phyloP scores from a whole-genome alignment of 2,113 vertebrate species.

The Thalassoma bifasciatum region DNA sequence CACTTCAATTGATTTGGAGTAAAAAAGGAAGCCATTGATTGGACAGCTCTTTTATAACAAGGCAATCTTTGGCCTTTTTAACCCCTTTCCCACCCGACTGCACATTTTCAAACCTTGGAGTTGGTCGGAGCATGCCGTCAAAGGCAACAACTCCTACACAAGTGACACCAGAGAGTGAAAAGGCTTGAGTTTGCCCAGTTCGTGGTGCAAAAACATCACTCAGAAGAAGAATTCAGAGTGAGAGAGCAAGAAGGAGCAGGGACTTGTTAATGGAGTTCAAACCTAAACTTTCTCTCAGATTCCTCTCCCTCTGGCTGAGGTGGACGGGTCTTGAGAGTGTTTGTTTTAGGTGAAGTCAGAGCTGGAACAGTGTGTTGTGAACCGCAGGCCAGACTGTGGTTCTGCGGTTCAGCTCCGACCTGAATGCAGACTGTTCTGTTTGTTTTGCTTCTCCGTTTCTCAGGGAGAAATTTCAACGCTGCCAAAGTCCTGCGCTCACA shows the following conservation, averaged over 20 bases:
- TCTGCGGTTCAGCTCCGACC: slow-evolving; percentile 69
- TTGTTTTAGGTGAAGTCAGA: slow-evolving; percentile 80
- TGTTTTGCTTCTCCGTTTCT: slow-evolving; percentile 80
- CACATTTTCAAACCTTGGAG: slow-evolving; percentile 48
- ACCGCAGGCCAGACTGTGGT: slow-evolving; percentile 78
- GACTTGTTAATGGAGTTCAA: slow-evolving; percentile 60
- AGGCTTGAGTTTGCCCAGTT: slow-evolving; percentile 45
- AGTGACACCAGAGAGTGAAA: slow-evolving; percentile 65
- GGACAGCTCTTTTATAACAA: slow-evolving; percentile 58
- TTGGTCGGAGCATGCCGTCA: slow-evolving; percentile 44
- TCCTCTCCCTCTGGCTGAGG: slow-evolving; percentile 64
- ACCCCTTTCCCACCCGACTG: slow-evolving; percentile 59
- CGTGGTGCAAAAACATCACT: slow-evolving; percentile 42
- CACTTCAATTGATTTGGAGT: slow-evolving; percentile 77
- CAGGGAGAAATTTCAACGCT: slow-evolving; percentile 72
- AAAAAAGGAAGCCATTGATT: slow-evolving; percentile 73
- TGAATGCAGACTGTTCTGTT: slow-evolving; percentile 77
- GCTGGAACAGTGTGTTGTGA: slow-evolving; percentile 76
- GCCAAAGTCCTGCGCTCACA: slow-evolving; percentile 78
- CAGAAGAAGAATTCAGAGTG: slow-evolving; percentile 9
- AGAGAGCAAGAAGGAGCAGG: slow-evolving; percentile 11
- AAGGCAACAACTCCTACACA: slow-evolving; percentile 67
- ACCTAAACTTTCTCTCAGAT: slow-evolving; percentile 60
- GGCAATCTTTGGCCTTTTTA: slow-evolving; percentile 69
- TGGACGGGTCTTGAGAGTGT: slow-evolving; percentile 69